Evolutionary conservation across 2,888 invertebrate genomes (phyloP), one percentile per base, ranked within the genome.

Genomic region (Nysson spinosus): DNA sequence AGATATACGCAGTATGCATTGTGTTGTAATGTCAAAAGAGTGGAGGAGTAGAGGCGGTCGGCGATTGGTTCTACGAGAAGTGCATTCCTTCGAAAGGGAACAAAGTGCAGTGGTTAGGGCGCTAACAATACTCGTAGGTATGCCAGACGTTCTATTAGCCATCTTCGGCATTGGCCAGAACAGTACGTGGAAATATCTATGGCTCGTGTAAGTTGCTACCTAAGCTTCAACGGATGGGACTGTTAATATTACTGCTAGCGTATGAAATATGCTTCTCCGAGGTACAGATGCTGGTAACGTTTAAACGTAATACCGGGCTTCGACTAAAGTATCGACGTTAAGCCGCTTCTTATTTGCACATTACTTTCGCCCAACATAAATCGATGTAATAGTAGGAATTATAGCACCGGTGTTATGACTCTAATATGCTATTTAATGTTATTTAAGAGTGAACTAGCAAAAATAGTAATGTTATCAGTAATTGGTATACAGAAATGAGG

Each of bases 71-170:
- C 30, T 24, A 14, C 32, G 42, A 26, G 69, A 50, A 32, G 56
- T 30, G 61, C 77, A 80, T 80, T 80, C 72, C 79, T 77, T 72
- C 58, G 75, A 79, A 78, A 80, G 75, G 70, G 75, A 81, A 75
- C 78, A 75, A 77, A 80, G 70, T 79, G 63, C 60, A 51, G 60
- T 68, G 69, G 72, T 72, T 71, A 66, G 68, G n/a, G 71, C 74
- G 78, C 73, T 77, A 81, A 80, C 79, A 78, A 79, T 80, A 73
- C 73, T 71, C 56, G 56, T 37, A 49, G 54, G 52, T 49, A 73
- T 54, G 30, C 69, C 61, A 54, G 56, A 56, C 73, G 62, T 74
- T 73, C 63, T 72, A 69, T 74, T 69, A 69, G 46, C 55, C 46
- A 40, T 44, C 55, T 40, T 56, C 26, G 52, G 35, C 37, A 63